Base-by-base conservation (phyloP, 1,140 invertebrate species). In the Conus betulinus region DNA sequence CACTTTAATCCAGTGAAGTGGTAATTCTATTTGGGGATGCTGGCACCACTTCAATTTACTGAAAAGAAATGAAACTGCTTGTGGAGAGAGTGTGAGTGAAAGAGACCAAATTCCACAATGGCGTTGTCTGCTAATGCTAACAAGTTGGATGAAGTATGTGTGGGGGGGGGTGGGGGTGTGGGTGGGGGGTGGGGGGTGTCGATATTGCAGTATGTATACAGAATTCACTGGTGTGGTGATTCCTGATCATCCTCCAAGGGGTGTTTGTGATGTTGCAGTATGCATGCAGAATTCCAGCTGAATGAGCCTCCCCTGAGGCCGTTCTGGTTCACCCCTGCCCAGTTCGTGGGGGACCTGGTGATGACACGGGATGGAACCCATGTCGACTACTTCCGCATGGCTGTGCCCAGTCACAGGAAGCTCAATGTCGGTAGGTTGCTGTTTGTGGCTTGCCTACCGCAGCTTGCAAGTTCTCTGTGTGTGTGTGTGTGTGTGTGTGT, bases 271-370 rank as follows among this genome's bases (percentile, higher is more conserved):
- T 89, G 78, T 76, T 76, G 51, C 91, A 95, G 95, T 87, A 93
- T 95, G 55, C 95, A 96, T 93, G 94, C 94, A 84, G 95, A 96
- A 89, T 96, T 94, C 88, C 95, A 96, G 90, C 87, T 96, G 67
- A 95, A 95, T 91, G 91, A 94, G 53, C 95, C 95, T 10, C 95
- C 95, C n/a, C 89, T 90, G 63, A 91, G 92, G 86, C 95, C 95
- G 89, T 95, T 95, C 88, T 96, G 95, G 95, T 95, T 95, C 89
- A 96, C 95, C 11, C 95, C 95, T 52, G 94, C 93, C 13, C 95
- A 95, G 90, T 95, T 95, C 87, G 93, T 91, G 7, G 95, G 95
- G 20, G 90, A 91, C 76, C 67, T 95, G 23, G 93, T 94, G 15
- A 92, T 95, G 51, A 87, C 91, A 13, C 90, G 89, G 89, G 92